Evolutionary conservation across 2,888 invertebrate species (phyloP).

Genomic region (Sialis lutaria): DNA sequence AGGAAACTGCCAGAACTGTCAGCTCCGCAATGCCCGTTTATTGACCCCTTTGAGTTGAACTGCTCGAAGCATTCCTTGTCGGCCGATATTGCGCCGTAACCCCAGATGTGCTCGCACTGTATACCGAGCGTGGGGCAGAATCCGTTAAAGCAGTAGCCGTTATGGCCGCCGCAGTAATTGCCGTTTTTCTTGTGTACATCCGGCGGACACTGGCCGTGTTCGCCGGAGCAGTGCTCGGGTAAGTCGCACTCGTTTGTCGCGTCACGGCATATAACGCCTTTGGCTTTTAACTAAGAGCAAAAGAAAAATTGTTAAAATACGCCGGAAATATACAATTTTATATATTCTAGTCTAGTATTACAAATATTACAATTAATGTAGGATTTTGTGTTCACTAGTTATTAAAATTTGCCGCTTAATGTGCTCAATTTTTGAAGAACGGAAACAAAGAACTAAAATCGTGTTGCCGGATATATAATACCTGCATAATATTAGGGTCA

Average conservation of each 20-base stretch:
- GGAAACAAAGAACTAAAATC: too few species aligned
- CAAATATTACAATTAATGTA: too few species aligned
- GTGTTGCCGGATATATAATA: too few species aligned
- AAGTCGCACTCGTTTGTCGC: constrained; percentile 88
- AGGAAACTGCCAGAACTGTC: constrained; percentile 56
- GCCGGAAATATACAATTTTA: too few species aligned
- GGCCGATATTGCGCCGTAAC: constrained; percentile 64
- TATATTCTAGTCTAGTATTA: too few species aligned
- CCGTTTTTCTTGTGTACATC: constrained; percentile 91
- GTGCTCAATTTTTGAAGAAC: too few species aligned
- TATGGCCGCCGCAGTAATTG: constrained; percentile 51
- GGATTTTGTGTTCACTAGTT: too few species aligned
- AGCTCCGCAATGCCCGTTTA: constrained; percentile 90
- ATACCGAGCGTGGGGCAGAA: constrained; percentile 72
- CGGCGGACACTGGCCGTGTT: constrained; percentile 71
- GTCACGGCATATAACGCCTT: constrained; percentile 70
- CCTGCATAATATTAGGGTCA: too few species aligned
- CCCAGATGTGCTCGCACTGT: constrained; percentile 92
- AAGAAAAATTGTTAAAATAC: too few species aligned
- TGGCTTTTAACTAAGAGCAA: constrained; percentile 17
- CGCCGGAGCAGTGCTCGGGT: constrained; percentile 84
- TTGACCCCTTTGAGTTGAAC: constrained; percentile 89
- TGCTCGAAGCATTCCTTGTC: constrained; percentile 83
- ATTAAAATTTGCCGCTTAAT: too few species aligned
- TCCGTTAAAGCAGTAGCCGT: constrained; percentile 83